Conservation (phyloP, 2,797 vertebrate genomes). For the Octomys mimax region DNA sequence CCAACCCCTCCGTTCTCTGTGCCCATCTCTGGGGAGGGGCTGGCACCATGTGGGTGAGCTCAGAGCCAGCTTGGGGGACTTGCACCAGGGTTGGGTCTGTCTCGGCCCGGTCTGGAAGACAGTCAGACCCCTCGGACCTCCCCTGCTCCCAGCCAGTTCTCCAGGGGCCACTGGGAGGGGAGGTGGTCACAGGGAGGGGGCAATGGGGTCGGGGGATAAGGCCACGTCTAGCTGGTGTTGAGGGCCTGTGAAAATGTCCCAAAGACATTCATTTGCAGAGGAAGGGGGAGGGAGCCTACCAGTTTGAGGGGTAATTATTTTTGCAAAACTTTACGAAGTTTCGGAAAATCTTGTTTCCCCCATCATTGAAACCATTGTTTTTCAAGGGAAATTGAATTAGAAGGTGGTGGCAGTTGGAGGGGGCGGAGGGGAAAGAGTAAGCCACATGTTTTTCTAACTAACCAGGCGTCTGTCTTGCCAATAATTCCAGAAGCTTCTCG, state of each 20-base stretch:
- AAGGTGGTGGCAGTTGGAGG: constrained; percentile 78
- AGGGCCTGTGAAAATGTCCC: constrained; percentile 60
- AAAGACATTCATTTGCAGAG: constrained; percentile 48
- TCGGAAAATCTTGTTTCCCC: constrained; percentile 85
- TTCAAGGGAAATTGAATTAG: constrained; percentile 86
- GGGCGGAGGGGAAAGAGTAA: constrained; percentile 73
- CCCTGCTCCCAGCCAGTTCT: neutral
- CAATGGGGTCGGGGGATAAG: neutral
- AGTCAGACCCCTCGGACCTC: neutral
- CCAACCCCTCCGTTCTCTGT: neutral
- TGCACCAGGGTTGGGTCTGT: neutral
- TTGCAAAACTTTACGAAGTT: constrained; percentile 84
- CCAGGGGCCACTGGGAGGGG: neutral
- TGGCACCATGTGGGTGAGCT: neutral
- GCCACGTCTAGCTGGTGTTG: neutral
- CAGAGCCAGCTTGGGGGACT: neutral
- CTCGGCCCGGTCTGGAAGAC: neutral
- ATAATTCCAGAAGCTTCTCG: constrained; percentile 69
- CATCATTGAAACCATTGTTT: constrained; percentile 85
- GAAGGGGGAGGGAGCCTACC: constrained; percentile 59
- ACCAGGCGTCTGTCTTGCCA: constrained; percentile 76
- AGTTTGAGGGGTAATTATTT: constrained; percentile 82
- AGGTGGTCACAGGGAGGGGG: neutral
- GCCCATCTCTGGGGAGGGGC: neutral
- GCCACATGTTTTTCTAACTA: constrained; percentile 85